Base-by-base conservation (phyloP, 2,113 vertebrate genomes). In the Psammodynastes pulverulentus region DNA sequence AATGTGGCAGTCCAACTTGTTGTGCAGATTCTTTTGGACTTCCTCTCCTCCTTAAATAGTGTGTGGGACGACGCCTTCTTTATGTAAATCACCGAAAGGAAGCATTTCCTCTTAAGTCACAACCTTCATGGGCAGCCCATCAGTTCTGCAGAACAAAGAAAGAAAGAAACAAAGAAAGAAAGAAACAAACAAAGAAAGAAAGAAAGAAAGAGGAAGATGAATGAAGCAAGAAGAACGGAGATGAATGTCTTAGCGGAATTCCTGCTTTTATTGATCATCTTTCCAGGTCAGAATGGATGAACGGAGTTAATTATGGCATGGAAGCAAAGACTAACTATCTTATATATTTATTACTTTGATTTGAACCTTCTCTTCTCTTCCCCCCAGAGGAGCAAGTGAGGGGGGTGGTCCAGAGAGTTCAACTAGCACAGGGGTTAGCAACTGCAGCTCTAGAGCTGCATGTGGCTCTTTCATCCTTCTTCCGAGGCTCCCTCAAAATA, bases 111-210 rank as follows among this genome's bases (percentile, higher is more conserved):
- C 62, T 79, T 79, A 79, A 79, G 72, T 17, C 43, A 9, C 72
- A 79, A 8, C 72, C 34, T 43, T 39, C 34, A 21, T 21, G 72
- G 72, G 2, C 0, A 1, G 24, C 8, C 9, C 5, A 92, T 72
- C 97, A 97, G 95, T 98, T 98, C 96, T 98, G 97, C 88, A 97
- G 1, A 21, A n/a, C n/a, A 51, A 67, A 23, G 43, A 24, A 49
- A 12, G 9, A 67, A 9, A 6, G 10, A 58, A 58, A 10, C 15
- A n/a, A 34, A 39, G 5, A 48, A 67, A 23, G 43, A 24, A 49
- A 12, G 9, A 67, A 9, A 6, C 9, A 58, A 58, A 10, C n/a
- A 51, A 67, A 23, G 43, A 24, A 49, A 12, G 9, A 67, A 9
- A 6, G 10, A 58, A 58, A 10, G 26, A n/a, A 34, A 39, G 5